phyloP scores from a whole-genome alignment of 2,113 vertebrate genomes.

The Larimichthys crocea region DNA sequence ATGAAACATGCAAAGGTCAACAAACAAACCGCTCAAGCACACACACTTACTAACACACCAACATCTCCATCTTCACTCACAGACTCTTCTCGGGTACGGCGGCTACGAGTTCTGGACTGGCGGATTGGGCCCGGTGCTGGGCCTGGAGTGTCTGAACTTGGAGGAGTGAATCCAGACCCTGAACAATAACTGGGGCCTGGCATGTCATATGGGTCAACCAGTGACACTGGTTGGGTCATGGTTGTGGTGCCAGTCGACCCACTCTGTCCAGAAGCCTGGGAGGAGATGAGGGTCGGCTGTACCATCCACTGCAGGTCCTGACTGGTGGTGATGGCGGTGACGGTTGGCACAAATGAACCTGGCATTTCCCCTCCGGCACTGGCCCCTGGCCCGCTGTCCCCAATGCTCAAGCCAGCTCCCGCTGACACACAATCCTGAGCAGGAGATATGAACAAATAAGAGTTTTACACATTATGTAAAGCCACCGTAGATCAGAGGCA shows the following conservation, averaged over 20 bases:
- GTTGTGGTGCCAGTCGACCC: constrained; percentile 77
- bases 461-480: constrained; percentile 18
- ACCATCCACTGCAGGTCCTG: constrained; percentile 99
- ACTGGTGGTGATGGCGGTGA: constrained; percentile 97
- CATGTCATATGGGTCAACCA: constrained; percentile 93
- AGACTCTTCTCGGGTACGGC: constrained; percentile 90
- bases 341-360: constrained; percentile 95
- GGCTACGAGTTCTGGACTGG: constrained; percentile 85
- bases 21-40: constrained; percentile 66
- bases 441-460: constrained; percentile 11
- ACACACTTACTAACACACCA: constrained; percentile 83
- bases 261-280: constrained; percentile 92
- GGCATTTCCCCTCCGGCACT: constrained; percentile 92
- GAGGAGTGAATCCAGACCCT: constrained; percentile 81
- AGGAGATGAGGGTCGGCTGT: constrained; percentile 95
- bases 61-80: constrained; percentile 88
- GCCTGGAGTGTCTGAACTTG: constrained; percentile 78
- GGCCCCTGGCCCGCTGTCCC: constrained; percentile 73
- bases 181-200: constrained; percentile 93
- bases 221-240: constrained; percentile 82
- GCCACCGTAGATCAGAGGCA: not conserved
- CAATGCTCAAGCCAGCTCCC: constrained; percentile 80
- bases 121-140: constrained; percentile 84
- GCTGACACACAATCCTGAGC: constrained; percentile 84
- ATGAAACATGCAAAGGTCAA: constrained; percentile 50